Conservation (phyloP, 2,797 vertebrate species). For the Toxotes lorentzi region DNA sequence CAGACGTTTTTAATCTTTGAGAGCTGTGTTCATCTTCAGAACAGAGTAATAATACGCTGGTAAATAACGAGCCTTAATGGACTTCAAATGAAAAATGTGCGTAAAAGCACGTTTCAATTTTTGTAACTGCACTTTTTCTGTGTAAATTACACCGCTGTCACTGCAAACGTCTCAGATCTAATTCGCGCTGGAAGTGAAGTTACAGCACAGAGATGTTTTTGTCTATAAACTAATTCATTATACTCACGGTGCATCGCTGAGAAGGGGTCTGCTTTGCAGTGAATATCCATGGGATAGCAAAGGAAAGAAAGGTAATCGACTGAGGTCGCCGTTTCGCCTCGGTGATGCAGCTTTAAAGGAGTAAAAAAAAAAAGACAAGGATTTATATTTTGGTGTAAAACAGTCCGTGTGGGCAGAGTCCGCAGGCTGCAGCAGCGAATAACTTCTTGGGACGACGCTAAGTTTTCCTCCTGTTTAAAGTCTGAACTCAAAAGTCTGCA, state of each 20-base stretch:
- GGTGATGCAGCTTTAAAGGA: slow-evolving; percentile 81
- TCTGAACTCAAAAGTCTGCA: slow-evolving; percentile 71
- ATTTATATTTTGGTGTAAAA: slow-evolving; percentile 57
- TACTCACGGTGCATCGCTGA: slow-evolving; percentile 99
- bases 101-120: not conserved
- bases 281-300: slow-evolving; percentile 99
- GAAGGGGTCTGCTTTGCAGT: slow-evolving; percentile 99
- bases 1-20: not conserved
- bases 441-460: slow-evolving; percentile 77
- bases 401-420: slow-evolving; percentile 74
- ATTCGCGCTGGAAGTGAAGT: slow-evolving; percentile 26
- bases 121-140: not conserved
- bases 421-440: slow-evolving; percentile 66
- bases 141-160: not conserved
- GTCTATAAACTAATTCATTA: slow-evolving; percentile 81
- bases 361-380: slow-evolving; percentile 63
- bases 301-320: slow-evolving; percentile 98
- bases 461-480: slow-evolving; percentile 73
- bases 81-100: not conserved
- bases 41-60: not conserved
- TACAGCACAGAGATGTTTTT: slow-evolving; percentile 16
- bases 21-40: not conserved
- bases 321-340: slow-evolving; percentile 99
- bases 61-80: not conserved
- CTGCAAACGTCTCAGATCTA: not conserved